Percentiles rank a stretch among this genome's conserved stretches.
phyloP scores from a whole-genome alignment of 1,140 invertebrate genomes.

The Drosophila pectinifera region DNA sequence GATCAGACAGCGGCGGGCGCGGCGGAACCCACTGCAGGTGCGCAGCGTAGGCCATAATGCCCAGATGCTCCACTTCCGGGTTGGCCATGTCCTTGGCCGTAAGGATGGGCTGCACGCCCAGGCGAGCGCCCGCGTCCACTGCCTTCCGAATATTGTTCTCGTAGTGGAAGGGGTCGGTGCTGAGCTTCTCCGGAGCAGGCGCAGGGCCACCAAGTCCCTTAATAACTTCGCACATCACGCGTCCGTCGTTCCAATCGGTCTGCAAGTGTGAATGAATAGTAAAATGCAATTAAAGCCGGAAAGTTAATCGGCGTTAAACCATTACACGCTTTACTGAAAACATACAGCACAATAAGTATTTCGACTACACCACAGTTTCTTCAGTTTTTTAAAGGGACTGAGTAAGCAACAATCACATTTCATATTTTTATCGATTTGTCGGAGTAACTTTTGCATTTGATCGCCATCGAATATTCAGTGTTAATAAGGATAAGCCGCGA shows the following conservation, averaged over 20 bases:
- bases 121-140: slow-evolving; percentile 87
- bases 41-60: slow-evolving; percentile 97
- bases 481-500: background rate
- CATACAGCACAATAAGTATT: background rate
- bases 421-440: background rate
- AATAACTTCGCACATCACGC: slow-evolving; percentile 93
- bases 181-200: slow-evolving; percentile 91
- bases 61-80: slow-evolving; percentile 96
- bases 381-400: slow-evolving; percentile 6
- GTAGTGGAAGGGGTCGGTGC: slow-evolving; percentile 90
- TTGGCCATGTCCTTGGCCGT: slow-evolving; percentile 97
- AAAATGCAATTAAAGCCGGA: slow-evolving; percentile 22
- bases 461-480: background rate
- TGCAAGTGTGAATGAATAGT: slow-evolving; percentile 84
- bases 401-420: background rate
- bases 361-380: background rate
- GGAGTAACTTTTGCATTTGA: background rate
- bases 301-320: background rate
- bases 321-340: background rate
- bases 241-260: slow-evolving; percentile 98
- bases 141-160: slow-evolving; percentile 93
- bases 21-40: slow-evolving; percentile 95
- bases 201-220: slow-evolving; percentile 94
- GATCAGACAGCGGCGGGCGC: slow-evolving; percentile 91
- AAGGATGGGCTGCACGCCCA: slow-evolving; percentile 94